These are phyloP conservation scores for Acrocephalus arundinaceus DNA, from an alignment of 2,113 vertebrate genomes.

Conservation along the genomic window DNA sequence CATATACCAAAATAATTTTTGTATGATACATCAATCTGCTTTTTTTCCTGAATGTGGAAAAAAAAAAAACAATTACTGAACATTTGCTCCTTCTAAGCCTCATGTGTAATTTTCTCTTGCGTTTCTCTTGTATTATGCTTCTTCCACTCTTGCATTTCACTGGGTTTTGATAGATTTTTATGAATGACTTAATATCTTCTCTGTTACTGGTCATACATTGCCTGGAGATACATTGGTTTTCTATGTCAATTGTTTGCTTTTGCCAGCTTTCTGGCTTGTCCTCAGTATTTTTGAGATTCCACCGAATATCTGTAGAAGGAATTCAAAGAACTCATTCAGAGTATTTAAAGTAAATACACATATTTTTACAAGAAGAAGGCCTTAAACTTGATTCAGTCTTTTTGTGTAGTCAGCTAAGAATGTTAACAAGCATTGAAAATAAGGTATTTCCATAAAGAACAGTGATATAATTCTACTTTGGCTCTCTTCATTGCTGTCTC, in stretches of 20 bases:
- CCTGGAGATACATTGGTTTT: not conserved
- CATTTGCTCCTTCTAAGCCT: not conserved
- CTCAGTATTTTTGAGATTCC: not conserved
- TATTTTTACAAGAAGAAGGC: not conserved
- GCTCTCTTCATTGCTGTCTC: not conserved
- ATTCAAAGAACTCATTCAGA: not conserved
- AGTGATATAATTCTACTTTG: not conserved
- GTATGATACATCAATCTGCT: not conserved
- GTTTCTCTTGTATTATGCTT: not conserved
- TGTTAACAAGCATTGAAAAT: not conserved
- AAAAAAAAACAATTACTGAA: not conserved
- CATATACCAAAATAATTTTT: not conserved
- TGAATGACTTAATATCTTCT: not conserved
- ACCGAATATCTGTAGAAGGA: not conserved
- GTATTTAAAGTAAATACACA: not conserved
- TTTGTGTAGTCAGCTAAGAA: not conserved
- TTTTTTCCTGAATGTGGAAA: not conserved
- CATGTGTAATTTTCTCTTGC: not conserved
- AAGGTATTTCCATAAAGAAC: not conserved
- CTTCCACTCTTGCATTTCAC: not conserved
- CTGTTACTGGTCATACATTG: not conserved
- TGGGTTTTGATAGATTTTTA: not conserved
- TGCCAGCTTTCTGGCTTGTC: not conserved
- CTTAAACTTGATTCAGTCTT: not conserved
- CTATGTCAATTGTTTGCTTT: not conserved